phyloP scores from a whole-genome alignment of 2,797 vertebrate species.

The Syncerus caffer region DNA sequence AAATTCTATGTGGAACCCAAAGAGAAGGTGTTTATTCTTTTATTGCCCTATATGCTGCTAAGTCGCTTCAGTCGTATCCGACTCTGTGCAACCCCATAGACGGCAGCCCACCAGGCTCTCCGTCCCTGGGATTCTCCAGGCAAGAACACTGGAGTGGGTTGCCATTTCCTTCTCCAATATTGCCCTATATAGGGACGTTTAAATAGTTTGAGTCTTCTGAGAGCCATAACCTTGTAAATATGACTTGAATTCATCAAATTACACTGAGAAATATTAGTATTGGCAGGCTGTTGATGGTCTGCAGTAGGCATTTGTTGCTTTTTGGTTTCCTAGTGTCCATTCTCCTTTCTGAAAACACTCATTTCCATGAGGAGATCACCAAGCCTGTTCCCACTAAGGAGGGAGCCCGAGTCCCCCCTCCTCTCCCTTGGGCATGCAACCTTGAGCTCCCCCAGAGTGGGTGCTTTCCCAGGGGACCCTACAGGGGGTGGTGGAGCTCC shows the following conservation, averaged over 20 bases:
- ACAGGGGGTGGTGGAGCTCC: background rate
- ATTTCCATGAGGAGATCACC: background rate
- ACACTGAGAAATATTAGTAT: background rate
- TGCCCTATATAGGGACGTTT: background rate
- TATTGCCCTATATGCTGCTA: background rate
- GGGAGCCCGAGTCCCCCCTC: background rate
- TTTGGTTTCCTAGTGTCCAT: background rate
- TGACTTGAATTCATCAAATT: background rate
- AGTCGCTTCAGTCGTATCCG: fast-evolving
- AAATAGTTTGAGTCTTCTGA: background rate
- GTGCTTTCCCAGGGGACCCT: background rate
- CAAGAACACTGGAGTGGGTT: too few species aligned
- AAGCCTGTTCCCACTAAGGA: background rate
- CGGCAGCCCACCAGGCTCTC: too few species aligned
- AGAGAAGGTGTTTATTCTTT: background rate
- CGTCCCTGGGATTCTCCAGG: too few species aligned
- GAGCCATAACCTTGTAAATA: background rate
- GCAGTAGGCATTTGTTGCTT: background rate
- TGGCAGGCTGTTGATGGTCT: background rate
- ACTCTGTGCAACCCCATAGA: too few species aligned
- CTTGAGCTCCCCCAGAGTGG: too few species aligned
- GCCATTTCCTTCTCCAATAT: too few species aligned
- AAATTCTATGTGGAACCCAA: background rate
- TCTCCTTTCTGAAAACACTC: background rate
- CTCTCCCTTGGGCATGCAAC: background rate